Percentiles rank a stretch among this genome's conserved stretches.
These are phyloP conservation scores for Batillaria attramentaria DNA, from an alignment of 1,140 invertebrate genomes.

Conservation along the genomic window DNA sequence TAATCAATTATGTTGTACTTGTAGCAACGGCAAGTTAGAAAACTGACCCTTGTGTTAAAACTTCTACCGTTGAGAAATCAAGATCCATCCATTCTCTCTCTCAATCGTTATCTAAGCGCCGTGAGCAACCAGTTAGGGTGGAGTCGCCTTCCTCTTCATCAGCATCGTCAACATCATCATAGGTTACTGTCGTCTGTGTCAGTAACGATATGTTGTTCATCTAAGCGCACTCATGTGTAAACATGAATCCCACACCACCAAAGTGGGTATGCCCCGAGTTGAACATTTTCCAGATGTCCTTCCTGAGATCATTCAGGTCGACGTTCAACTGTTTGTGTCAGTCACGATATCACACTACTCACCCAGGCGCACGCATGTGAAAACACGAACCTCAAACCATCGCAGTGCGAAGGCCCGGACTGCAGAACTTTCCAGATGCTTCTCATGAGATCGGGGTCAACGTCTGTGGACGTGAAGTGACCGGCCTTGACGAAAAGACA, in stretches of 20 bases:
- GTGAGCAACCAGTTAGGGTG: too few species aligned
- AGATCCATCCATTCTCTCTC: too few species aligned
- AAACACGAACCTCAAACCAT: neutral
- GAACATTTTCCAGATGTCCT: too few species aligned
- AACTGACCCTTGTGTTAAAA: too few species aligned
- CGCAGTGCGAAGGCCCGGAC: neutral
- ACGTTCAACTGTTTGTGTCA: neutral
- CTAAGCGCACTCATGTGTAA: neutral
- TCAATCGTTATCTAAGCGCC: too few species aligned
- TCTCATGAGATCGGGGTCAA: conserved; percentile 6
- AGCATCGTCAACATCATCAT: neutral
- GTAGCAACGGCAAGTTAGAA: too few species aligned
- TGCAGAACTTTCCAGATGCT: conserved; percentile 23
- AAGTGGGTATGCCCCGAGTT: neutral
- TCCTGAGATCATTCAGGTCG: too few species aligned
- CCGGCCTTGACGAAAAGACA: conserved; percentile 6
- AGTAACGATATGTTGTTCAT: neutral
- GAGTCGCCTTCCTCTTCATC: too few species aligned
- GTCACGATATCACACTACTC: neutral
- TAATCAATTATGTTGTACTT: too few species aligned
- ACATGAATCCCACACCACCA: neutral
- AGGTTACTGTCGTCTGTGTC: neutral
- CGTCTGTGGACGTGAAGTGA: conserved; percentile 17
- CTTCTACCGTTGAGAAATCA: too few species aligned
- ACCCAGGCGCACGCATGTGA: neutral